phyloP scores from a whole-genome alignment of 2,888 invertebrate species.

The Ephialtes manifestator region DNA sequence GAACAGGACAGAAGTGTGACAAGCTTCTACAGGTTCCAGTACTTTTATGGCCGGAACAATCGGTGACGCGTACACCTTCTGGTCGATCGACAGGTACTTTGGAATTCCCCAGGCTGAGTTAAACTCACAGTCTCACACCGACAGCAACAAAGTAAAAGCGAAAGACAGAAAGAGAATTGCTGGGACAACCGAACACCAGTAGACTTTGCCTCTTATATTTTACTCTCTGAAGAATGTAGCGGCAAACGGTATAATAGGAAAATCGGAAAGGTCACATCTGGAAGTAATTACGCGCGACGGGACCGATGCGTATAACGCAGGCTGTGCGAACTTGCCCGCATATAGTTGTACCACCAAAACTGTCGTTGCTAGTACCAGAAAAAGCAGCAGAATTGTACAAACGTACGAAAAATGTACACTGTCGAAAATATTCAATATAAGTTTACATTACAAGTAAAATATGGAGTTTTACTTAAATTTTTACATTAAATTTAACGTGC shows the following conservation, averaged over 20 bases:
- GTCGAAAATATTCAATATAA: too few species aligned
- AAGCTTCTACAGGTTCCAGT: slow-evolving; percentile 16
- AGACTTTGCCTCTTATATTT: background rate
- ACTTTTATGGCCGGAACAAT: slow-evolving; percentile 23
- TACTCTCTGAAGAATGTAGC: background rate
- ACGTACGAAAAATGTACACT: too few species aligned
- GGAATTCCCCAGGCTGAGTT: slow-evolving; percentile 18
- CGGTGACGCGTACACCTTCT: slow-evolving; percentile 42
- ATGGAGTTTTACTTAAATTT: too few species aligned
- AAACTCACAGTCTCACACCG: slow-evolving; percentile 15
- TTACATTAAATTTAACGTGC: too few species aligned
- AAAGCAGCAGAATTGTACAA: too few species aligned
- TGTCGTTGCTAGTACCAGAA: background rate
- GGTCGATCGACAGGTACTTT: slow-evolving; percentile 45
- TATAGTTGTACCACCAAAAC: slow-evolving; percentile 16
- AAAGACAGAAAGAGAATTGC: background rate
- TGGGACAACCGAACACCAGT: background rate
- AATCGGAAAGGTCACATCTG: slow-evolving; percentile 76
- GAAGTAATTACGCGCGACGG: slow-evolving; percentile 79
- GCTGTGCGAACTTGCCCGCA: slow-evolving; percentile 39
- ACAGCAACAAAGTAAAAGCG: background rate
- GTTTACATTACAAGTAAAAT: too few species aligned
- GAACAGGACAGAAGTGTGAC: background rate
- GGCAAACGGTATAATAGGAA: slow-evolving; percentile 40
- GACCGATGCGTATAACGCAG: background rate